Evolutionary conservation across 1,140 invertebrate genomes (phyloP).

Genomic region (Holcopasites calliopsidis): DNA sequence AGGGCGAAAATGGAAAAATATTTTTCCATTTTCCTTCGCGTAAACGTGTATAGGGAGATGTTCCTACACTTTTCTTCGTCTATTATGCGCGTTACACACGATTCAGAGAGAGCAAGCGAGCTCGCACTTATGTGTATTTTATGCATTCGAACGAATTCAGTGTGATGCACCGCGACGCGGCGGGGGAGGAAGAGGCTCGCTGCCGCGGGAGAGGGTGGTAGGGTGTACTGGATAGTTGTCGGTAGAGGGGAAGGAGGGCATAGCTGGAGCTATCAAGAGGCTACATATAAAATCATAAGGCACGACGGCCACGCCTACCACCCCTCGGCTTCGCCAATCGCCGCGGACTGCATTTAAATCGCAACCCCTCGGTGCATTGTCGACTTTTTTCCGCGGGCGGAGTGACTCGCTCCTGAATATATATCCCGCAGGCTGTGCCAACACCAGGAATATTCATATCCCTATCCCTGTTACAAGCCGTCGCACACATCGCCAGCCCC

Average conservation of each 20-base stretch:
- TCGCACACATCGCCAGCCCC: constrained; percentile 34
- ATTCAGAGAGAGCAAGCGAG: constrained; percentile 28
- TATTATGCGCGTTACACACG: constrained; percentile 58
- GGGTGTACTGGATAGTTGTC: constrained; percentile 42
- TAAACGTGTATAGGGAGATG: constrained; percentile 1
- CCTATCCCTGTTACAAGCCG: constrained; percentile 46
- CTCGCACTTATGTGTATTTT: constrained; percentile 64
- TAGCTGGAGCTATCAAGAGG: constrained; percentile 65
- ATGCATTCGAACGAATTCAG: constrained; percentile 62
- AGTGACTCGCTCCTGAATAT: constrained; percentile 61
- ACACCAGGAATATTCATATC: constrained; percentile 65
- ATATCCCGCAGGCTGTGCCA: constrained; percentile 55
- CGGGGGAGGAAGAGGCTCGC: constrained; percentile 18
- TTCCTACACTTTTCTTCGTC: constrained; percentile 41
- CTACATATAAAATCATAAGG: constrained; percentile 78
- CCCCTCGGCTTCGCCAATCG: constrained; percentile 74
- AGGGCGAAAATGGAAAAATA: constrained; percentile 54
- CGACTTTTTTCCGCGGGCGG: constrained; percentile 72
- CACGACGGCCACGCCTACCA: constrained; percentile 75
- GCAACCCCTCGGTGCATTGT: constrained; percentile 77
- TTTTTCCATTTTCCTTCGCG: constrained; percentile 56
- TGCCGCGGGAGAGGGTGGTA: constrained; percentile 12
- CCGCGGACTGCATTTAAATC: constrained; percentile 75
- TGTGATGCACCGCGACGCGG: constrained; percentile 22
- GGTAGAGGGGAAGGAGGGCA: not conserved